Conservation (phyloP, 2,888 invertebrate species). For the Tetramorium bicarinatum region DNA sequence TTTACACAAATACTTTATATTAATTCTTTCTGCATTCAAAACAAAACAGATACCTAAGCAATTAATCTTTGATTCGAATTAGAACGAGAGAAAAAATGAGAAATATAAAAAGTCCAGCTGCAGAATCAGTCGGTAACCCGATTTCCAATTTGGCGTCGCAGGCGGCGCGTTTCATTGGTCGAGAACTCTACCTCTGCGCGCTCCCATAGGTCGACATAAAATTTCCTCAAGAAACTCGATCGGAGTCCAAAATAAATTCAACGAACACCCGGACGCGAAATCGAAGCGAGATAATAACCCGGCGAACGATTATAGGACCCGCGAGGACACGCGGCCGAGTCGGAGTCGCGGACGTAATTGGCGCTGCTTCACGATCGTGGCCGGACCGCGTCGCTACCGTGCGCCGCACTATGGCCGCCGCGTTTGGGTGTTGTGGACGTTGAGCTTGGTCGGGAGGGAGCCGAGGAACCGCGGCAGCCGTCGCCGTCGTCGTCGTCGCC, state of each 20-base stretch:
- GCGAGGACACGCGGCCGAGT: no score
- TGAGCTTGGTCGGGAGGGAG: constrained; percentile 72
- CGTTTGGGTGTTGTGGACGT: constrained; percentile 85
- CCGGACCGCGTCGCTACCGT: constrained; percentile 36
- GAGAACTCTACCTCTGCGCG: neutral
- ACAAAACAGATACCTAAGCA: neutral
- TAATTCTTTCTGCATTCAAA: neutral
- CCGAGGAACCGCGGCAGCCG: constrained; percentile 29
- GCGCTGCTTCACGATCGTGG: neutral
- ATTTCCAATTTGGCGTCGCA: neutral
- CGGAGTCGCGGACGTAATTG: neutral
- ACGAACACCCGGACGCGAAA: neutral
- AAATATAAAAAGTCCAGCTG: neutral
- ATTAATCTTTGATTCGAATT: neutral
- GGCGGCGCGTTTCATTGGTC: neutral
- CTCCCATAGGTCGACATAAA: neutral
- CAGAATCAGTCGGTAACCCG: neutral
- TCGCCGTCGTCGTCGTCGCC: neutral
- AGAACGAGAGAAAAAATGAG: neutral
- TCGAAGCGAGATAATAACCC: no score
- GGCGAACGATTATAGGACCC: no score
- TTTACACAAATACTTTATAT: no score
- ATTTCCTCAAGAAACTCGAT: neutral
- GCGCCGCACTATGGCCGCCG: constrained; percentile 71
- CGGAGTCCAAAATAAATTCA: neutral